Evolutionary conservation across 1,140 invertebrate genomes (phyloP).

Genomic region (Drosophila murphyi): DNA sequence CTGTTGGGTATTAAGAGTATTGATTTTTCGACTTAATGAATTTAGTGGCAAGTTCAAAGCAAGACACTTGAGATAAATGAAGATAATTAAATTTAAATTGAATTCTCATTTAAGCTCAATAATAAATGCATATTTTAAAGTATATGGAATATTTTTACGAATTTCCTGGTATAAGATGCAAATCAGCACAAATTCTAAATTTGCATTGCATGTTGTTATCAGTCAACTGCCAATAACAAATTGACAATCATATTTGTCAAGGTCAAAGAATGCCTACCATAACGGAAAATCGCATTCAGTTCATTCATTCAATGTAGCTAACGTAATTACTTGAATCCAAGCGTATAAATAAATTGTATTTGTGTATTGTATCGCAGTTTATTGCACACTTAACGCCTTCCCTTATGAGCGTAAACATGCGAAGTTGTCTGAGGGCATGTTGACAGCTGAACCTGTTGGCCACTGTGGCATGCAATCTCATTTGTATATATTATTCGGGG

Average conservation of each 20-base stretch:
- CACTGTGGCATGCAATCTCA: constrained; percentile 57
- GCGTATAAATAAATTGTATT: constrained; percentile 5
- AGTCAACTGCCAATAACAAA: not conserved
- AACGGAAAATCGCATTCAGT: not conserved
- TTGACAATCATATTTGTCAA: not conserved
- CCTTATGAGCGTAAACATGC: constrained; percentile 3
- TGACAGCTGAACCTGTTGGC: constrained; percentile 27
- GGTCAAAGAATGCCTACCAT: not conserved
- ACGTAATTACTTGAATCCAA: constrained; percentile 11
- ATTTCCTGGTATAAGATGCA: not conserved
- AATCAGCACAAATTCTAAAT: not conserved
- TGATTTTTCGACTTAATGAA: constrained; percentile 4
- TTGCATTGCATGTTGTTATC: not conserved
- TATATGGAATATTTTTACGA: not conserved
- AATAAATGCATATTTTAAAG: not conserved
- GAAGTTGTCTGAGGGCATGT: constrained; percentile 40
- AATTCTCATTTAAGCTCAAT: not conserved
- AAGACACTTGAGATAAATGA: not conserved
- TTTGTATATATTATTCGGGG: constrained; percentile 11
- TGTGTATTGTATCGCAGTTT: constrained; percentile 38
- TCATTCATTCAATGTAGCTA: not conserved
- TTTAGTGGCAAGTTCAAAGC: not conserved
- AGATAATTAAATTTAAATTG: not conserved
- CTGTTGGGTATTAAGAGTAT: not conserved
- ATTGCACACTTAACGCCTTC: constrained; percentile 57